Evolutionary conservation across 2,888 invertebrate genomes (phyloP).

Genomic region (Busseola fusca): DNA sequence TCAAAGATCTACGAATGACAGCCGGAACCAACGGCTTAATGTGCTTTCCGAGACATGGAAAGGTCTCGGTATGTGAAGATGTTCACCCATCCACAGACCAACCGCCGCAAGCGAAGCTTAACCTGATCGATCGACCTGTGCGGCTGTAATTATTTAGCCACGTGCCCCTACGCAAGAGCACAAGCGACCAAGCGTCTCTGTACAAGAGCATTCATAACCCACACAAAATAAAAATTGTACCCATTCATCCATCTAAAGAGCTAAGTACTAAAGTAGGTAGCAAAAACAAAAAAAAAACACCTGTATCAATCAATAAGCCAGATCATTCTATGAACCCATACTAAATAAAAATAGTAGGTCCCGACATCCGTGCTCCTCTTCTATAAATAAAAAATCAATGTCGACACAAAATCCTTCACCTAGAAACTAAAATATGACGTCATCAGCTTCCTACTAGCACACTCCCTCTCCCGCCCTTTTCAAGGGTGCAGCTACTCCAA

Average conservation of each 20-base stretch:
- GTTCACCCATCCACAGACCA: too few species aligned
- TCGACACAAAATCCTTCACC: slow-evolving; percentile 7
- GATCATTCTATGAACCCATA: background rate
- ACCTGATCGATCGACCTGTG: too few species aligned
- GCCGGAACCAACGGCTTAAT: too few species aligned
- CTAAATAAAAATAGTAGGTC: background rate
- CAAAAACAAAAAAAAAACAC: background rate
- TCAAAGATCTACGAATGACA: too few species aligned
- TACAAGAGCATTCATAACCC: too few species aligned
- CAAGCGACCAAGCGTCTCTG: too few species aligned
- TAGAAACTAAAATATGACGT: slow-evolving; percentile 12
- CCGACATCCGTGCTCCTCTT: background rate
- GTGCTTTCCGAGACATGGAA: too few species aligned
- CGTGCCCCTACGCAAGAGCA: too few species aligned
- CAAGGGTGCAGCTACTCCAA: slow-evolving; percentile 35
- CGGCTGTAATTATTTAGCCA: too few species aligned
- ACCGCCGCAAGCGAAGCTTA: too few species aligned
- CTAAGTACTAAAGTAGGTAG: background rate
- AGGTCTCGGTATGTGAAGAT: too few species aligned
- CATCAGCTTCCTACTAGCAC: slow-evolving; percentile 11
- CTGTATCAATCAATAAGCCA: background rate
- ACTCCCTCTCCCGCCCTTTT: slow-evolving; percentile 15
- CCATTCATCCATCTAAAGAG: background rate
- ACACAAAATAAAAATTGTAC: too few species aligned
- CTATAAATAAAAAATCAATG: background rate